A percentile compares a stretch with the other conserved stretches of the same genome.
phyloP scores from a whole-genome alignment of 1,140 invertebrate species.

The Macrotrachela quadricornifera region DNA sequence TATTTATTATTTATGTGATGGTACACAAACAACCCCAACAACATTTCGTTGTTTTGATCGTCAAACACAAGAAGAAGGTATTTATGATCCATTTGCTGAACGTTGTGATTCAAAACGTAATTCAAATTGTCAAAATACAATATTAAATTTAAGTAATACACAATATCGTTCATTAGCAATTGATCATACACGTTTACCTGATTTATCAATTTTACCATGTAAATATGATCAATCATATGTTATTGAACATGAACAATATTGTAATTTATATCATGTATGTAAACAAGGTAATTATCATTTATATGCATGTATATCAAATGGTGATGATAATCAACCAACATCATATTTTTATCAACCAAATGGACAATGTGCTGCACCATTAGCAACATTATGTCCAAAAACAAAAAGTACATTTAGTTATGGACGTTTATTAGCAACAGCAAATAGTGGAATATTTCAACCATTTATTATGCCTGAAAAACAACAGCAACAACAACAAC shows the following conservation, averaged over 20 bases:
- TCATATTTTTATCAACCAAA: constrained; percentile 7
- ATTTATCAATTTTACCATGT: neutral
- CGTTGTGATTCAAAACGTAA: neutral
- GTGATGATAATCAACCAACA: neutral
- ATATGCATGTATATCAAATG: constrained; percentile 1
- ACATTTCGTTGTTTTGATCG: constrained; percentile 5
- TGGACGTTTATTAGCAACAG: neutral
- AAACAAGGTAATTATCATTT: constrained; percentile 7
- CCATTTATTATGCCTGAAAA: no score
- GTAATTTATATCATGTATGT: constrained; percentile 8
- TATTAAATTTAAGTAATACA: neutral
- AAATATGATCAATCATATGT: neutral
- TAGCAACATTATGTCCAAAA: neutral
- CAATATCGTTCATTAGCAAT: neutral
- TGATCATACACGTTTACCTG: neutral
- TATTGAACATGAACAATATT: constrained; percentile 7
- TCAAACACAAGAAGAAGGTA: neutral
- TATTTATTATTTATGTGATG: constrained; percentile 6
- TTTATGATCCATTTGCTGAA: neutral
- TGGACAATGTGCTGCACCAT: constrained; percentile 7
- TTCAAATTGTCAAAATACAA: neutral
- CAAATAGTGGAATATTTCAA: neutral
- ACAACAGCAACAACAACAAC: no score
- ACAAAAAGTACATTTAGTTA: constrained; percentile 5
- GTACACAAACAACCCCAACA: neutral